Evolutionary conservation across 2,888 invertebrate genomes (phyloP).

Genomic region (Eupithecia centaureata): DNA sequence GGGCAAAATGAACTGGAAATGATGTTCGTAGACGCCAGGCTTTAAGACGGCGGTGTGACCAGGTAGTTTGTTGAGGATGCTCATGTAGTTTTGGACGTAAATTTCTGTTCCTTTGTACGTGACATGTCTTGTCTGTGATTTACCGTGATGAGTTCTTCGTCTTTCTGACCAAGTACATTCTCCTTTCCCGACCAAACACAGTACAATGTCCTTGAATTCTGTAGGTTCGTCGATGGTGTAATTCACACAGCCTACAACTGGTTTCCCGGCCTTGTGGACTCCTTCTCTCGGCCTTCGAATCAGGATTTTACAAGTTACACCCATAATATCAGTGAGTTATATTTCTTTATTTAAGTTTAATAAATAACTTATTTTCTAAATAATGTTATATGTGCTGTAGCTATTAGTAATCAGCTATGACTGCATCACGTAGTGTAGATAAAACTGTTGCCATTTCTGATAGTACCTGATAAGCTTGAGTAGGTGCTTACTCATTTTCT

Average conservation of each 20-base stretch:
- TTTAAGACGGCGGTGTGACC: conserved; percentile 15
- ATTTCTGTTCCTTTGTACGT: conserved; percentile 42
- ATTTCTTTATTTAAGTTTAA: not conserved
- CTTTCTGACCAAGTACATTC: conserved; percentile 39
- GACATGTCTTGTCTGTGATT: not conserved
- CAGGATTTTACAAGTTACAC: conserved; percentile 48
- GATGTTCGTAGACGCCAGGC: conserved; percentile 35
- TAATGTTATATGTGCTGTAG: not conserved
- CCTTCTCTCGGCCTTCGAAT: conserved; percentile 40
- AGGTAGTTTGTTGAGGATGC: conserved; percentile 33
- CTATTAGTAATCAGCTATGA: not conserved
- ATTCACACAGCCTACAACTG: conserved; percentile 45
- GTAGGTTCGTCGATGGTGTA: conserved; percentile 46
- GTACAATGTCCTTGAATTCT: conserved; percentile 41
- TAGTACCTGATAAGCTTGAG: not conserved
- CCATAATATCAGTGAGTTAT: conserved; percentile 39
- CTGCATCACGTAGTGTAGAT: not conserved
- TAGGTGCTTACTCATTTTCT: too few relatives aligned
- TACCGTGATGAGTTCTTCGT: not conserved
- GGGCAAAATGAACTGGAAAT: conserved; percentile 45
- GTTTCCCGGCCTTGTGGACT: conserved; percentile 40
- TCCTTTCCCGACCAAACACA: conserved; percentile 48
- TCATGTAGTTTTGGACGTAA: conserved; percentile 34
- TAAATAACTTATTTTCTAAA: not conserved
- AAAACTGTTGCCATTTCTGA: not conserved